Conservation (phyloP, 2,113 vertebrate species). For the Peromyscus californicus region DNA sequence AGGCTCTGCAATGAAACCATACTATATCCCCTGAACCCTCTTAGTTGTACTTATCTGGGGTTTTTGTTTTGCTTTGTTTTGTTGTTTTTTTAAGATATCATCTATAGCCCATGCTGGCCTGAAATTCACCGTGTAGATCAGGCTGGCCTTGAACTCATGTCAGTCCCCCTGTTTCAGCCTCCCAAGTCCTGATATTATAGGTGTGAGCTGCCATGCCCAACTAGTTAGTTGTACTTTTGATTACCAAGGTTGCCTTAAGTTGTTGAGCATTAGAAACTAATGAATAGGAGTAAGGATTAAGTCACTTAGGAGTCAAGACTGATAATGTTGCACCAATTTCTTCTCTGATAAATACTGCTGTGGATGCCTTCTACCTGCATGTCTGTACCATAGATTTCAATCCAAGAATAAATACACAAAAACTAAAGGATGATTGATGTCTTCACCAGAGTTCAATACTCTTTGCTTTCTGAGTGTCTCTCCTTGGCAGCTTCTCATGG, state of each 20-base stretch:
- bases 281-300: not conserved
- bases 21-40: conserved; percentile 64
- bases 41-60: not conserved
- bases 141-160: not conserved
- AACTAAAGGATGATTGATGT: not conserved
- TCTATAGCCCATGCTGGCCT: not conserved
- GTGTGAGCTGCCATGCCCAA: not conserved
- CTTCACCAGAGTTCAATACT: not conserved
- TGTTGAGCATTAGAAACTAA: not conserved
- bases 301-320: not conserved
- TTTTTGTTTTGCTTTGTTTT: not conserved
- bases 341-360: not conserved
- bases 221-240: not conserved
- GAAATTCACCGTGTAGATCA: not conserved
- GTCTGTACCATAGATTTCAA: not conserved
- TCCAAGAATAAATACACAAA: not conserved
- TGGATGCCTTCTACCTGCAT: not conserved
- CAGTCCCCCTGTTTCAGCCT: not conserved
- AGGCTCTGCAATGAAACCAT: conserved; percentile 24
- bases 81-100: not conserved
- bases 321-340: not conserved
- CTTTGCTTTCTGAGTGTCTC: not conserved
- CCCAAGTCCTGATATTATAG: not conserved
- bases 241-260: not conserved
- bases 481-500: not conserved